phyloP scores from a whole-genome alignment of 2,888 invertebrate genomes.

The Hoplodrina ambigua region DNA sequence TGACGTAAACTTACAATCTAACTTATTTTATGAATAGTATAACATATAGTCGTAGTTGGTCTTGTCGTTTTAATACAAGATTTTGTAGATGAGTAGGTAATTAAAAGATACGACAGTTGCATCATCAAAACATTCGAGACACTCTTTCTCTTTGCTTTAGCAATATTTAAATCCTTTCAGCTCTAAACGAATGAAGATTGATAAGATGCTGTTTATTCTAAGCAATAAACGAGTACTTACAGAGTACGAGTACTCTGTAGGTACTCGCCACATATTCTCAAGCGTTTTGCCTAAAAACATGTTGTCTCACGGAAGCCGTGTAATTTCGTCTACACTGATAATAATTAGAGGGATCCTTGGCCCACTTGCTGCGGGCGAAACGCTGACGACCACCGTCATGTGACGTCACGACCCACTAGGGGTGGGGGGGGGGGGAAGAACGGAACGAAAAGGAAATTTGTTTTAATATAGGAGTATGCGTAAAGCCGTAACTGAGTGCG shows the following conservation, averaged over 20 bases:
- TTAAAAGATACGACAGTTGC: not conserved
- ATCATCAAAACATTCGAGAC: not conserved
- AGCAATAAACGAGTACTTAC: not conserved
- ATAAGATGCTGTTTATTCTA: not conserved
- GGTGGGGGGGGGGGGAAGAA: slow-evolving; percentile 5
- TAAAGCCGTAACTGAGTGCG: not conserved
- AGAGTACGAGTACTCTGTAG: not conserved
- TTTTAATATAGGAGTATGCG: slow-evolving; percentile 28
- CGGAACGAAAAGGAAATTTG: slow-evolving; percentile 1
- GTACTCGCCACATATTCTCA: slow-evolving; percentile 3
- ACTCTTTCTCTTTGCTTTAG: not conserved
- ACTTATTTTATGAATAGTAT: too few relatives aligned
- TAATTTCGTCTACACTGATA: slow-evolving; percentile 59
- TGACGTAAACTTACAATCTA: too few relatives aligned
- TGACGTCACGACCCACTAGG: slow-evolving; percentile 41
- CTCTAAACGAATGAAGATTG: not conserved
- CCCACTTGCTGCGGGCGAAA: slow-evolving; percentile 64
- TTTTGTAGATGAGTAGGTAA: not conserved
- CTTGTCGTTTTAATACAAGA: too few relatives aligned
- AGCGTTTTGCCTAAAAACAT: slow-evolving; percentile 30
- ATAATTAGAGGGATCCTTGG: slow-evolving; percentile 72
- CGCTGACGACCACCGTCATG: slow-evolving; percentile 53
- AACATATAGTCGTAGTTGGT: too few relatives aligned
- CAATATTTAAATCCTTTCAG: too few relatives aligned
- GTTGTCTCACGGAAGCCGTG: slow-evolving; percentile 34